Evolutionary conservation across 1,140 invertebrate species (phyloP).

Genomic region (Micrasema longulum): DNA sequence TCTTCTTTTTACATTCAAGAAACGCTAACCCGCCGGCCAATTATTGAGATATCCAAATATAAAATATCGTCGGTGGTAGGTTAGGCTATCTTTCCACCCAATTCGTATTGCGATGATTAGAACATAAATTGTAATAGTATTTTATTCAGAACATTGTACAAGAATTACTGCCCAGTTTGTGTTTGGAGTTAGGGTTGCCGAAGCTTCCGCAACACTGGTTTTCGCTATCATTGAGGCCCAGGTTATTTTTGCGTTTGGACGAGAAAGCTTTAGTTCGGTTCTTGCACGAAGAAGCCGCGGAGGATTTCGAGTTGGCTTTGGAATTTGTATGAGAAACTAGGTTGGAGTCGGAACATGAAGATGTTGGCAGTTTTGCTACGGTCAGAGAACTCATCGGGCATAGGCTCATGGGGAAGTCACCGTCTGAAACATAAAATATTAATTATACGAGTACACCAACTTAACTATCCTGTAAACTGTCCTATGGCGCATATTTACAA

Average conservation of each 20-base stretch:
- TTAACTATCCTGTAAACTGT: too few species aligned
- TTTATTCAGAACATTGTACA: constrained; percentile 53
- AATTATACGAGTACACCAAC: too few species aligned
- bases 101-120: too few species aligned
- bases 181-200: constrained; percentile 43
- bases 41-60: too few species aligned
- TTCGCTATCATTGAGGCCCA: constrained; percentile 37
- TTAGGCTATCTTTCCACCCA: too few species aligned
- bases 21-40: too few species aligned
- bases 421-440: too few species aligned
- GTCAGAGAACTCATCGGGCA: constrained; percentile 29
- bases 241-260: constrained; percentile 16
- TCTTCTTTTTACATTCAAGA: too few species aligned
- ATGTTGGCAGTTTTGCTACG: constrained; percentile 28
- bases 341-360: constrained; percentile 50
- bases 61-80: too few species aligned
- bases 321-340: constrained; percentile 40
- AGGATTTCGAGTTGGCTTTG: constrained; percentile 17
- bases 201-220: constrained; percentile 52
- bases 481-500: too few species aligned
- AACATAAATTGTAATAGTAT: too few species aligned
- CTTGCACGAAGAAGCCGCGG: constrained; percentile 34
- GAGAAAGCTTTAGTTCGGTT: constrained; percentile 25
- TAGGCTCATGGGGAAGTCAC: constrained; percentile 6
- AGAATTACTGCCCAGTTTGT: constrained; percentile 50